Evolutionary conservation across 2,888 invertebrate species (phyloP).

Genomic region (Imbricaverruca yamaguchii): DNA sequence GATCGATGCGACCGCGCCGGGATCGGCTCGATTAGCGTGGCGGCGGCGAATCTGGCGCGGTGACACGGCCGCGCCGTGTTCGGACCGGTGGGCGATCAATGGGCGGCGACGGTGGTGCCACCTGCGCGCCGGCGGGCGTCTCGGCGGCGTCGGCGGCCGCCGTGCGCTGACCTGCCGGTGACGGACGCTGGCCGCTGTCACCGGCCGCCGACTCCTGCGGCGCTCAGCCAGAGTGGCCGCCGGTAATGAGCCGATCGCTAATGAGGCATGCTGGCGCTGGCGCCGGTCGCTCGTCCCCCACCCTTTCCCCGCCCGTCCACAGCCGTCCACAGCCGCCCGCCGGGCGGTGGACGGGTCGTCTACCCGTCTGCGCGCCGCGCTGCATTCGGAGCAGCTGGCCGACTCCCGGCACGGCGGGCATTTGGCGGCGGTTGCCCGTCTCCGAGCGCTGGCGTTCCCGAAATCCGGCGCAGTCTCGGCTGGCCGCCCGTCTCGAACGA

Average conservation of each 20-base stretch:
- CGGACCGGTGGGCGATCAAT: neutral
- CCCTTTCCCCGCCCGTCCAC: neutral
- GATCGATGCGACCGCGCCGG: neutral
- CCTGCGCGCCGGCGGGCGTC: neutral
- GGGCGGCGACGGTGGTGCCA: neutral
- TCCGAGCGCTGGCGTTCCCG: no score
- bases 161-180: no score
- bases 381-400: no score
- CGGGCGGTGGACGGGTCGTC: no score
- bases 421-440: no score
- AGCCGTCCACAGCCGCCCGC: neutral
- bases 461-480: no score
- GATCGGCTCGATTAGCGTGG: constrained; percentile 13
- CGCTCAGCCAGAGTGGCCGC: neutral
- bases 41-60: constrained; percentile 8
- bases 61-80: neutral
- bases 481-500: no score
- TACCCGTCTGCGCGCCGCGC: no score
- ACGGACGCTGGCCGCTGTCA: no score
- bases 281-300: neutral
- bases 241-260: neutral
- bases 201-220: neutral
- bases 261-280: neutral
- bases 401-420: no score
- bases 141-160: no score